Evolutionary conservation across 2,888 invertebrate genomes (phyloP).

Genomic region (Eudemis profundana): DNA sequence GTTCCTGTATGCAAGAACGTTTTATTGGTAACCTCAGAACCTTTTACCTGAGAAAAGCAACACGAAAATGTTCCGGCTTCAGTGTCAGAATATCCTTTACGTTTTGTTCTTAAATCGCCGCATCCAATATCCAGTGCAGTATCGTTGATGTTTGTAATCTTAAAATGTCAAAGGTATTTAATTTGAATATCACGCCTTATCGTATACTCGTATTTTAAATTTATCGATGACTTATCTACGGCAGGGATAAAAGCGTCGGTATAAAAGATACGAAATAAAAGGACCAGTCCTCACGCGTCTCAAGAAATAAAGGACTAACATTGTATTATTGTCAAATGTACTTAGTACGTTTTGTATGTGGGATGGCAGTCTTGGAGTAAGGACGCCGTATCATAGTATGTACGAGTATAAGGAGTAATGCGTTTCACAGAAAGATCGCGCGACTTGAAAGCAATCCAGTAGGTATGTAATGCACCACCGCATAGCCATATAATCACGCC

Average conservation of each 20-base stretch:
- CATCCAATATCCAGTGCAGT: conserved; percentile 70
- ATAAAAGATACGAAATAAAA: conserved; percentile 31
- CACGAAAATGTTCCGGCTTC: no score
- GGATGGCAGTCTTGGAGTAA: neutral
- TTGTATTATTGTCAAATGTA: neutral
- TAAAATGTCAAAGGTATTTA: conserved; percentile 84
- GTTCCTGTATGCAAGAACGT: no score
- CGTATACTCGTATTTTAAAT: conserved; percentile 74
- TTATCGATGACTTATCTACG: conserved; percentile 78
- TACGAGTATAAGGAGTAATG: no score
- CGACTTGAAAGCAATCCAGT: no score
- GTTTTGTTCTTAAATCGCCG: conserved; percentile 61
- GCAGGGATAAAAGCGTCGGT: conserved; percentile 48
- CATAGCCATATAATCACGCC: no score
- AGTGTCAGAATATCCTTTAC: conserved; percentile 58
- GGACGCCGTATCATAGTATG: neutral
- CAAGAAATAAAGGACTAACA: neutral
- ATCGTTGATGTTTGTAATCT: conserved; percentile 82
- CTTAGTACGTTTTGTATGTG: neutral
- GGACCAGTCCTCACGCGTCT: neutral
- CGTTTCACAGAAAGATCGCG: no score
- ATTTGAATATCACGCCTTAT: conserved; percentile 84
- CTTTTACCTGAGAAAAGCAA: no score
- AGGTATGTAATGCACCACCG: no score
- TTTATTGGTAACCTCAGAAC: no score